These are phyloP conservation scores for Microchrysa polita DNA, from an alignment of 2,888 invertebrate genomes.

Conservation along the genomic window DNA sequence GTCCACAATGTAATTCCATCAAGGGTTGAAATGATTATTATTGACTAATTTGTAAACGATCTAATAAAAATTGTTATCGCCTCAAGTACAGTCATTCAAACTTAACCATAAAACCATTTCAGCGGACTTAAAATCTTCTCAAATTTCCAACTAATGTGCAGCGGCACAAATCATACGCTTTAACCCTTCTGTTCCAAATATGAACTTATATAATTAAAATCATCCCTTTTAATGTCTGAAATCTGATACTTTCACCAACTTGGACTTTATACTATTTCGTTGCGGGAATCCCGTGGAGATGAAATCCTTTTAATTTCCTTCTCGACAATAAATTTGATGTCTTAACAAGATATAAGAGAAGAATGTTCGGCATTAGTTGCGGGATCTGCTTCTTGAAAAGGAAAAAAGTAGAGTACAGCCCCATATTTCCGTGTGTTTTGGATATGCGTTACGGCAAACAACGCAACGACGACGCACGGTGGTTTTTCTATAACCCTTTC, in stretches of 20 bases:
- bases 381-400: neutral
- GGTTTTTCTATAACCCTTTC: constrained; percentile 25
- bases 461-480: too few relatives aligned
- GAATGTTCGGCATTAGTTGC: neutral
- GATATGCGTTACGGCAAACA: too few relatives aligned
- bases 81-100: neutral
- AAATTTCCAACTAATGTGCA: neutral
- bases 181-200: constrained; percentile 13
- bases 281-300: constrained; percentile 23
- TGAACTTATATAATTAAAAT: constrained; percentile 39
- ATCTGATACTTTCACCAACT: constrained; percentile 44
- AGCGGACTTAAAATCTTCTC: neutral
- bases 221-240: constrained; percentile 40
- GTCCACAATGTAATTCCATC: too few relatives aligned
- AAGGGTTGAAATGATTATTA: constrained; percentile 5
- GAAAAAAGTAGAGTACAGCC: too few relatives aligned
- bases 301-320: constrained; percentile 54
- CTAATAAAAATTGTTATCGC: neutral
- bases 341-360: constrained; percentile 51
- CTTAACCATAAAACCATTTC: too few relatives aligned
- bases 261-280: constrained; percentile 33
- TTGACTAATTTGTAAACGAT: neutral
- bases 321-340: constrained; percentile 53
- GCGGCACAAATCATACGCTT: neutral
- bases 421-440: too few relatives aligned